Percentiles rank a stretch among this genome's conserved stretches.
phyloP scores from a whole-genome alignment of 2,797 vertebrate genomes.

The Microtus californicus region DNA sequence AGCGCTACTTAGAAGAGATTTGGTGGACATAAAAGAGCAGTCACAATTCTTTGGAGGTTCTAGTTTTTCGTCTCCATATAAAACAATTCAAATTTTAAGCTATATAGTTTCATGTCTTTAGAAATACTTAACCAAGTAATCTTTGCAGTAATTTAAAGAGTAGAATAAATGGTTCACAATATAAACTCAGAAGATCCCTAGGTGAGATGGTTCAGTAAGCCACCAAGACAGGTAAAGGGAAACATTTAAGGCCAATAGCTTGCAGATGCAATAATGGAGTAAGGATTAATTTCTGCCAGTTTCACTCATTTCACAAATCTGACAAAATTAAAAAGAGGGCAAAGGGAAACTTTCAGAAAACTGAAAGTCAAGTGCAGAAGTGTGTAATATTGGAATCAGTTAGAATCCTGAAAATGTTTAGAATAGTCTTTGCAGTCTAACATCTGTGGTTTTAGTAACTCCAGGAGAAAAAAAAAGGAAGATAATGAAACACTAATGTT shows the following conservation, averaged over 20 bases:
- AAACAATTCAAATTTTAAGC: not conserved
- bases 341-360: not conserved
- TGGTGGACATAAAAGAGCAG: not conserved
- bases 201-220: not conserved
- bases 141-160: constrained; percentile 6
- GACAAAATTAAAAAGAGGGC: not conserved
- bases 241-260: not conserved
- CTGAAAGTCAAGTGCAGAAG: not conserved
- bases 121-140: not conserved
- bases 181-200: not conserved
- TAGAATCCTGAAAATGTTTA: constrained; percentile 1
- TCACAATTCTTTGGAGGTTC: not conserved
- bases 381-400: not conserved
- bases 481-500: not conserved
- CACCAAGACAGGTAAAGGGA: not conserved
- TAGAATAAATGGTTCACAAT: not conserved
- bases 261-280: not conserved
- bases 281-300: not conserved
- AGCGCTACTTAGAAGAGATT: not conserved
- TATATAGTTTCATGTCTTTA: not conserved
- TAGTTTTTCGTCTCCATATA: not conserved
- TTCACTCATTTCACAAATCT: not conserved
- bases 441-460: not conserved
- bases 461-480: not conserved
- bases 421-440: not conserved